Percentiles rank a stretch among this genome's conserved stretches.
phyloP scores from a whole-genome alignment of 2,797 vertebrate genomes.

The Choloepus didactylus region DNA sequence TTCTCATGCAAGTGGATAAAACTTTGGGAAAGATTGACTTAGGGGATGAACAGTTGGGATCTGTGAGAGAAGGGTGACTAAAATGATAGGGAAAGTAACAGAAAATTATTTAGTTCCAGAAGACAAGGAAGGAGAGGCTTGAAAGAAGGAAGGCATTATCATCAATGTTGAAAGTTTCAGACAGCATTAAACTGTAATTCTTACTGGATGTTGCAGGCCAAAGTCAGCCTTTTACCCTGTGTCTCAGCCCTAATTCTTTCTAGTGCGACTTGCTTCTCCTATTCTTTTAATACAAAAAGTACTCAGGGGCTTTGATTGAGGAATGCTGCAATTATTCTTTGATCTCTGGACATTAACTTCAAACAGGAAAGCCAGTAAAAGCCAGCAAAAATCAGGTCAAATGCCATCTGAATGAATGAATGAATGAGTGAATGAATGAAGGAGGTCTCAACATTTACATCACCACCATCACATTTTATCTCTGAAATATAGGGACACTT shows the following conservation, averaged over 20 bases:
- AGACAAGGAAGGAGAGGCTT: neutral
- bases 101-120: neutral
- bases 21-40: neutral
- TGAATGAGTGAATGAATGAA: neutral
- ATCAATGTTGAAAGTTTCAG: neutral
- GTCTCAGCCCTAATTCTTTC: neutral
- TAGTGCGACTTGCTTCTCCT: neutral
- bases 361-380: neutral
- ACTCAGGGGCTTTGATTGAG: neutral
- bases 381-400: neutral
- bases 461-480: neutral
- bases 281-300: neutral
- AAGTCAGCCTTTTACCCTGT: neutral
- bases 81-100: neutral
- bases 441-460: neutral
- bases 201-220: too few relatives aligned
- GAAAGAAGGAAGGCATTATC: neutral
- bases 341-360: neutral
- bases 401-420: neutral
- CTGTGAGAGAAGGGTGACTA: neutral
- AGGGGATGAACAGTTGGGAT: neutral
- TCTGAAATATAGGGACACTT: neutral
- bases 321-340: neutral
- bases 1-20: neutral
- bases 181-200: neutral